Evolutionary conservation across 2,888 invertebrate species (phyloP).

Genomic region (Helicoverpa assulta): DNA sequence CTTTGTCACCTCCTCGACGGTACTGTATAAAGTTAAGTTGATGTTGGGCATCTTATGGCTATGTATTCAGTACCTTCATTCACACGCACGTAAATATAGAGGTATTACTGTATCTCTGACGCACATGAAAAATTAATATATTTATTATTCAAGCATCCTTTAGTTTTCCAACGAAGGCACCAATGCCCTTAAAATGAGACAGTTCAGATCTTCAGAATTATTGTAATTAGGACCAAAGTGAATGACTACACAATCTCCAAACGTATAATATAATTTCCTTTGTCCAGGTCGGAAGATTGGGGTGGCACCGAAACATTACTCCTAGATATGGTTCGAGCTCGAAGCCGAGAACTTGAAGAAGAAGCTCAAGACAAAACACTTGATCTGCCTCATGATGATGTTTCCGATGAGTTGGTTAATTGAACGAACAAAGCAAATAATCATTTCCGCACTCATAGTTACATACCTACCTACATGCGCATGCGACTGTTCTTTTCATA

Average conservation of each 20-base stretch:
- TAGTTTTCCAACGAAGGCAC: too few species aligned
- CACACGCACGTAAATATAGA: too few species aligned
- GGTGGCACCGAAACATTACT: slow-evolving; percentile 78
- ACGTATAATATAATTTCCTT: neutral
- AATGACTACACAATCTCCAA: neutral
- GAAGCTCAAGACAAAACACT: slow-evolving; percentile 75
- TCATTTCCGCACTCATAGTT: neutral
- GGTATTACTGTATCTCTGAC: too few species aligned
- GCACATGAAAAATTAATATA: too few species aligned
- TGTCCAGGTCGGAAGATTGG: slow-evolving; percentile 63
- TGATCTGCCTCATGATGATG: slow-evolving; percentile 73
- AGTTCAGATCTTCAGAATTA: neutral
- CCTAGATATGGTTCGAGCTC: slow-evolving; percentile 82
- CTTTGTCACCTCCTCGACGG: neutral
- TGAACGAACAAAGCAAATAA: slow-evolving; percentile 11
- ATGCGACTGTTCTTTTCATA: neutral
- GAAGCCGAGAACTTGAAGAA: slow-evolving; percentile 73
- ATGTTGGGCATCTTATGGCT: neutral
- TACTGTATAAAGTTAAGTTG: neutral
- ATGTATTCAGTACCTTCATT: too few species aligned
- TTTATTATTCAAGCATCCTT: too few species aligned
- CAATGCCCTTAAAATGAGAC: too few species aligned
- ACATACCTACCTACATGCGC: neutral
- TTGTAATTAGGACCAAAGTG: neutral
- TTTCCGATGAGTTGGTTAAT: slow-evolving; percentile 73